Conservation (phyloP, 2,113 vertebrate species). For the Ellobius talpinus region DNA sequence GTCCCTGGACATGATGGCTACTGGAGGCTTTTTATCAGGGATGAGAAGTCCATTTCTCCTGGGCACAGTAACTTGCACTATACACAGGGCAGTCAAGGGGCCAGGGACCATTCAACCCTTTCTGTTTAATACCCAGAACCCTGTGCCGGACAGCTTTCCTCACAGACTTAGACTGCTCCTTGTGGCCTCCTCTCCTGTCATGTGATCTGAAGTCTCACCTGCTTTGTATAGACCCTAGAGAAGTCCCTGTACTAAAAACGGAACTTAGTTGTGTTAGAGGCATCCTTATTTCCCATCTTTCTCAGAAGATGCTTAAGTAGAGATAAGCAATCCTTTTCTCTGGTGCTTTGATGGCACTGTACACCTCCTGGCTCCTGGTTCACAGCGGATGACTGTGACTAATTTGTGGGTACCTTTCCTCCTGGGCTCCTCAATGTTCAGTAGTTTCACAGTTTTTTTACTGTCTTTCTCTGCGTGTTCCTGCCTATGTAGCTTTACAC, state of each 20-base stretch:
- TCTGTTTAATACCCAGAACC: neutral
- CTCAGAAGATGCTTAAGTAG: neutral
- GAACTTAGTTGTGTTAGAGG: neutral
- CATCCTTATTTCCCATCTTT: neutral
- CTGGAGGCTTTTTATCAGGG: neutral
- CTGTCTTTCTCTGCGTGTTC: neutral
- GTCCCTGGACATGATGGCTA: no score
- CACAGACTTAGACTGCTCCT: neutral
- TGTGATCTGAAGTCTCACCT: neutral
- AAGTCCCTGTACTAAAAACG: neutral
- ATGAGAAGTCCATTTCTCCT: neutral
- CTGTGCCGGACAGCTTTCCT: no score
- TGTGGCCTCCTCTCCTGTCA: fast-evolving
- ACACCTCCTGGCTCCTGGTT: neutral
- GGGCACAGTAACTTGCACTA: neutral
- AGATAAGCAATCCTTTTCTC: neutral
- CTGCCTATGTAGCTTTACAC: no score
- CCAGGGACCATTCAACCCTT: neutral
- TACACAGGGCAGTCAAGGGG: neutral
- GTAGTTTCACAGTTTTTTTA: neutral
- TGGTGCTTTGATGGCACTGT: neutral
- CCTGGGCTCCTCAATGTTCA: neutral
- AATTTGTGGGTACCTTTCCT: no score
- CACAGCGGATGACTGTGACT: fast-evolving
- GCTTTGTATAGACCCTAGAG: neutral